Evolutionary conservation across 2,797 vertebrate genomes (phyloP), one percentile per base, ranked within the genome.

Genomic region (Perdix hodgsoniae): DNA sequence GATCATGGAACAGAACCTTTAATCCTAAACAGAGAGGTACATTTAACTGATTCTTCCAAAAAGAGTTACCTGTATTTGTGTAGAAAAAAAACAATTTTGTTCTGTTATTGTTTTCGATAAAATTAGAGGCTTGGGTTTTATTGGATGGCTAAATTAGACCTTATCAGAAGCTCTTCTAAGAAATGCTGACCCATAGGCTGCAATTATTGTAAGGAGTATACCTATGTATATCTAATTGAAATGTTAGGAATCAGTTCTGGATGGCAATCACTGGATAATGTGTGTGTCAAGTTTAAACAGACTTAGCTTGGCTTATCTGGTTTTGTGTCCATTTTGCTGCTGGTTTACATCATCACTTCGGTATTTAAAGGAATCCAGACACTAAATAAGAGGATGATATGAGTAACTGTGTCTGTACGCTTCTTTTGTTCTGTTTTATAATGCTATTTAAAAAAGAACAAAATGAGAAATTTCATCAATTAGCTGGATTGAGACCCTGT

Each of bases 121-220:
- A 94, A 94, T 85, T 82, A 87, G 24, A 39, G 85, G 45, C 9
- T 59, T 66, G 57, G 14, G 56, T 77, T 89, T 44, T 81, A 45
- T 75, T 8, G 65, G 69, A 69, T 79, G 45, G 33, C 37, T 80
- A 71, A 88, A 90, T 83, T 78, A 91, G 33, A 44, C 37, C 33
- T 75, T 88, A 39, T 26, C 31, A 69, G 42, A 91, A 78, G 42
- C 60, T 71, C 45, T 15, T 73, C 22, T 66, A 60, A 44, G 64
- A 10, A 54, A 24, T 44, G 44, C 14, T 65, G 6, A 74, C 59
- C 35, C 50, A 16, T 2, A 52, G 49, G 4, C 26, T 57, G 61
- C 18, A 16, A 3, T 73, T 26, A 57, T 27, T 14, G 35, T 69
- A 60, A 27, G 57, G 69, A 80, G 61, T 13, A 31, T 42, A 52